phyloP scores from a whole-genome alignment of 2,888 invertebrate species.

The Pecten maximus region DNA sequence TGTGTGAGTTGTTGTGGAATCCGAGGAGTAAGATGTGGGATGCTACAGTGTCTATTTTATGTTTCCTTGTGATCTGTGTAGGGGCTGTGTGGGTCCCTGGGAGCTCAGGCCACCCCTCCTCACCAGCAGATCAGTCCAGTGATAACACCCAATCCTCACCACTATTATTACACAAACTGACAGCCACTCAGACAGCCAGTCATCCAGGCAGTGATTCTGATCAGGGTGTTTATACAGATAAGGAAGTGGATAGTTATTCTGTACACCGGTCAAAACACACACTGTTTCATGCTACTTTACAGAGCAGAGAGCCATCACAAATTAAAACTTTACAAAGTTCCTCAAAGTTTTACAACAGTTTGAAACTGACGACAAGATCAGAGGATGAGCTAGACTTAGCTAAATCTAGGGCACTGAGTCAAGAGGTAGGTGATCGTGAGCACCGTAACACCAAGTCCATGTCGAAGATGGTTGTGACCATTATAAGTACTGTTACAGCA shows the following conservation, averaged over 20 bases:
- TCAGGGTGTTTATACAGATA: not conserved
- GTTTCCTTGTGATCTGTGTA: conserved; percentile 9
- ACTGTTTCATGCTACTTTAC: not conserved
- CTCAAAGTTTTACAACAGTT: conserved; percentile 7
- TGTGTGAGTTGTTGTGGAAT: not conserved
- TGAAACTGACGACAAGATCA: not conserved
- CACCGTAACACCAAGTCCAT: conserved; percentile 36
- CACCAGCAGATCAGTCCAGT: not conserved
- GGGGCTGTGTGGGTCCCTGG: conserved; percentile 6
- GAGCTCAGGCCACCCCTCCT: not conserved
- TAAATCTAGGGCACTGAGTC: conserved; percentile 53
- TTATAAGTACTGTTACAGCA: conserved; percentile 67
- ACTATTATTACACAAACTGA: conserved; percentile 6
- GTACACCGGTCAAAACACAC: not conserved
- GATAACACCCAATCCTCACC: not conserved
- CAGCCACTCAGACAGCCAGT: not conserved
- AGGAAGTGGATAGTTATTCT: not conserved
- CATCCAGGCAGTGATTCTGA: not conserved
- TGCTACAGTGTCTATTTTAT: not conserved
- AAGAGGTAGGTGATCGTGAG: conserved; percentile 50
- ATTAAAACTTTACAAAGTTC: not conserved
- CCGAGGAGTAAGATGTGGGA: not conserved
- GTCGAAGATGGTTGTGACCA: conserved; percentile 65
- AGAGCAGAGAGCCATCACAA: not conserved
- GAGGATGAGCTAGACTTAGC: conserved; percentile 15